A percentile compares a stretch with the other conserved stretches of the same genome.
phyloP scores from a whole-genome alignment of 2,797 vertebrate genomes.

The Erethizon dorsatum region DNA sequence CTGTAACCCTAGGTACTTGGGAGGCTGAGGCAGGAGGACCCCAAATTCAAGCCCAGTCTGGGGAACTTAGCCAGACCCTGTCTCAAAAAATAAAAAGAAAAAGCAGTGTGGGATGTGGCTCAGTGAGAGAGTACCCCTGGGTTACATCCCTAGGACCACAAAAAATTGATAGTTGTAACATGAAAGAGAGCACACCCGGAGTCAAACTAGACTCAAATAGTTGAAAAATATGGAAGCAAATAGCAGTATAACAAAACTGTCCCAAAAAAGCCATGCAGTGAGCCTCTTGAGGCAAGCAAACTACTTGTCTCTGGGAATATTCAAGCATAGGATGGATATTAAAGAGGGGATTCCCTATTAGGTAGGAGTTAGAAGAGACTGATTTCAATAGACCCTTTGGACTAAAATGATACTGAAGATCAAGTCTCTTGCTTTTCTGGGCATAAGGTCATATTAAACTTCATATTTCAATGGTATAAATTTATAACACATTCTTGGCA shows the following conservation, averaged over 20 bases:
- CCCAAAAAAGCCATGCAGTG: slow-evolving; percentile 1
- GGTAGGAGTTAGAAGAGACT: slow-evolving; percentile 6
- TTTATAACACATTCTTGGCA: slow-evolving; percentile 22
- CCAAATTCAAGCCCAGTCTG: neutral
- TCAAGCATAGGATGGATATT: slow-evolving; percentile 54
- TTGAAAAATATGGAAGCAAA: slow-evolving; percentile 49
- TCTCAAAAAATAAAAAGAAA: neutral
- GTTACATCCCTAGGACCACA: neutral
- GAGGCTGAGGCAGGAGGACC: neutral
- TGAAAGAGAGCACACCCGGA: slow-evolving; percentile 14
- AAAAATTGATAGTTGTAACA: neutral
- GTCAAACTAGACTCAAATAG: slow-evolving; percentile 50
- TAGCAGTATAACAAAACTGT: slow-evolving; percentile 26
- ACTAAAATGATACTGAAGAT: slow-evolving; percentile 55
- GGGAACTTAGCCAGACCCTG: neutral
- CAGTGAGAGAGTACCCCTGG: neutral
- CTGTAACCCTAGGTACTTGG: neutral
- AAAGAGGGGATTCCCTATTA: slow-evolving; percentile 35
- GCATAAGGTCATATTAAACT: slow-evolving; percentile 1
- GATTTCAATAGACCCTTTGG: slow-evolving; percentile 43
- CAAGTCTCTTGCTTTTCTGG: slow-evolving; percentile 13
- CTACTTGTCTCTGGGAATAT: slow-evolving; percentile 5
- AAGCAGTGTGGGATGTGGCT: neutral
- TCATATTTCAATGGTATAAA: neutral
- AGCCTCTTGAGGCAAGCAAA: slow-evolving; percentile 46